These are phyloP conservation scores for Melanogrammus aeglefinus DNA, from an alignment of 2,797 vertebrate genomes.

Conservation along the genomic window DNA sequence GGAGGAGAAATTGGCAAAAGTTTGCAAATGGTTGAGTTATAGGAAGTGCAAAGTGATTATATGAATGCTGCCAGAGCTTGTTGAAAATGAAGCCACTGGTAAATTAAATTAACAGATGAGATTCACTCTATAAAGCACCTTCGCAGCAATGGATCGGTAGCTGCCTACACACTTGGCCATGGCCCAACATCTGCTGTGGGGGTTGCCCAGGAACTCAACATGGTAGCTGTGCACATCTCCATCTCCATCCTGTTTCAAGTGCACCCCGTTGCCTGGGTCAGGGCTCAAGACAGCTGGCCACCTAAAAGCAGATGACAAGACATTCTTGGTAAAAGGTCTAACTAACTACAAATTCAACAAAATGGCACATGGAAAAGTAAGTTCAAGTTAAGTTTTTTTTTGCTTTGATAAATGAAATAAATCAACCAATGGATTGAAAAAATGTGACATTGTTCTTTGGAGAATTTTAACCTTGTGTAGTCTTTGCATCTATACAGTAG, in stretches of 20 bases:
- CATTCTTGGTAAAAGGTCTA: neutral
- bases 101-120: neutral
- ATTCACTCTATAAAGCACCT: slow-evolving; percentile 8
- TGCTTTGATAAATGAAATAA: too few relatives aligned
- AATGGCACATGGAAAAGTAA: too few relatives aligned
- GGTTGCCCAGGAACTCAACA: slow-evolving; percentile 38
- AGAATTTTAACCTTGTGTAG: too few relatives aligned
- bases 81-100: neutral
- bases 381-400: too few relatives aligned
- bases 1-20: neutral
- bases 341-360: neutral
- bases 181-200: slow-evolving; percentile 38
- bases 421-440: too few relatives aligned
- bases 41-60: neutral
- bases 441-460: too few relatives aligned
- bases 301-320: slow-evolving; percentile 14
- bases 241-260: slow-evolving; percentile 11
- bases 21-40: neutral
- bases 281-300: slow-evolving; percentile 39
- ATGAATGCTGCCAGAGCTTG: neutral
- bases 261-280: slow-evolving; percentile 22
- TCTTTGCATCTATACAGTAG: too few relatives aligned
- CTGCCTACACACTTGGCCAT: slow-evolving; percentile 13
- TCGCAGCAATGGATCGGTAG: slow-evolving; percentile 8
- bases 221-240: slow-evolving; percentile 33